Percentiles rank a stretch among this genome's conserved stretches.
phyloP scores from a whole-genome alignment of 2,113 vertebrate genomes.

The cat (Felis catus) region DNA sequence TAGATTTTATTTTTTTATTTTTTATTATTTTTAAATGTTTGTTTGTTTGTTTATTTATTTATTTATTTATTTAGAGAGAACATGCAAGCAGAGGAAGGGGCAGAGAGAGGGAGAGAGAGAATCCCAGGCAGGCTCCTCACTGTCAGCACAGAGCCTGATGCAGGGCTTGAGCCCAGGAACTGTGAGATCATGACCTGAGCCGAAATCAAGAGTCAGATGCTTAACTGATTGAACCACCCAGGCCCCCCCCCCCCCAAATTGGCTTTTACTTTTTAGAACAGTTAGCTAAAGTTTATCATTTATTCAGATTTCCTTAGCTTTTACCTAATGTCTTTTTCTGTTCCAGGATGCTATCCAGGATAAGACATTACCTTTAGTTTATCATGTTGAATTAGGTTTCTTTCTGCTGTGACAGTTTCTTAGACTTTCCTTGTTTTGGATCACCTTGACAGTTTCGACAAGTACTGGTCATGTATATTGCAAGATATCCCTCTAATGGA shows the following conservation, averaged over 20 bases:
- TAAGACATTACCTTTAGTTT: background rate
- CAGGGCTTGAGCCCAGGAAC: no score
- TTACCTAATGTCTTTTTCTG: background rate
- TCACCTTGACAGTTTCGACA: background rate
- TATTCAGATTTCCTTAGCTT: background rate
- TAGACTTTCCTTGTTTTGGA: background rate
- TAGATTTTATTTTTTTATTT: conserved; percentile 12
- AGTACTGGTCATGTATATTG: background rate
- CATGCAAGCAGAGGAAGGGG: no score
- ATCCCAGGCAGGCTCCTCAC: no score
- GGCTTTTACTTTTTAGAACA: background rate
- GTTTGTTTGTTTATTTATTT: background rate
- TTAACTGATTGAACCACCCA: no score
- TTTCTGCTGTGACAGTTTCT: background rate
- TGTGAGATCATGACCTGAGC: no score
- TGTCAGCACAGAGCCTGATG: no score
- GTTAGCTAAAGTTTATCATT: background rate
- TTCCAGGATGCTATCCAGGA: background rate
- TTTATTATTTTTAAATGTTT: no score
- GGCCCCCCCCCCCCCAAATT: background rate
- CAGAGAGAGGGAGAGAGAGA: no score
- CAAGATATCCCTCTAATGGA: background rate
- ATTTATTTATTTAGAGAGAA: no score
- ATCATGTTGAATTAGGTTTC: background rate
- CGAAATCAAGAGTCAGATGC: no score